Conservation (phyloP, 2,888 invertebrate genomes). For the Auanema freiburgensis region DNA sequence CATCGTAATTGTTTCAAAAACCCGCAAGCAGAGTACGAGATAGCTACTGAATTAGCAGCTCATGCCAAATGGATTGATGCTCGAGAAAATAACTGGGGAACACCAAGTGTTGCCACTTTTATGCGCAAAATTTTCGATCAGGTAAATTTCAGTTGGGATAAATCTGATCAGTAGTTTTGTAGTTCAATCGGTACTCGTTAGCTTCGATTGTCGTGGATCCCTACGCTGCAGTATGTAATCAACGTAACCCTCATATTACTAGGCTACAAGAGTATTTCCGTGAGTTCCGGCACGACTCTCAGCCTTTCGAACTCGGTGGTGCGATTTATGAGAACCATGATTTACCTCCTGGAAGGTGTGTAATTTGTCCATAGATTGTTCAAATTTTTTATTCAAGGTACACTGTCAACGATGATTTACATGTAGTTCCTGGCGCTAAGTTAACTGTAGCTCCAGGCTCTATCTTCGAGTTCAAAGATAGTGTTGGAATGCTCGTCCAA, state of each 20-base stretch:
- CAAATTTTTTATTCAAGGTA: slow-evolving; percentile 68
- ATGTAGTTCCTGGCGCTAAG: slow-evolving; percentile 87
- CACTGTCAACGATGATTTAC: slow-evolving; percentile 88
- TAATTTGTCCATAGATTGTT: neutral
- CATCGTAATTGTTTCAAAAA: slow-evolving; percentile 83
- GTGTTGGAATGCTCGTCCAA: slow-evolving; percentile 93
- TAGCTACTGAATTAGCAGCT: slow-evolving; percentile 90
- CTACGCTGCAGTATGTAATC: slow-evolving; percentile 84
- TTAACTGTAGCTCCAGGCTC: slow-evolving; percentile 86
- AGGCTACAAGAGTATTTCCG: slow-evolving; percentile 53
- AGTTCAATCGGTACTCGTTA: slow-evolving; percentile 81
- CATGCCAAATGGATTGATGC: slow-evolving; percentile 92
- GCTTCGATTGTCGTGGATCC: slow-evolving; percentile 87
- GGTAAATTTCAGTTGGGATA: slow-evolving; percentile 23
- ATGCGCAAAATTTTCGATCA: slow-evolving; percentile 68
- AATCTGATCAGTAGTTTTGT: slow-evolving; percentile 43
- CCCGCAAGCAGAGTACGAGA: slow-evolving; percentile 85
- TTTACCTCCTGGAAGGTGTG: slow-evolving; percentile 72
- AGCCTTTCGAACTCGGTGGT: slow-evolving; percentile 68
- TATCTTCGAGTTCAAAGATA: slow-evolving; percentile 81
- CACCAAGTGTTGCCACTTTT: slow-evolving; percentile 49
- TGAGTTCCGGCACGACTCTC: slow-evolving; percentile 56
- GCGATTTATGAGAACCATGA: slow-evolving; percentile 82
- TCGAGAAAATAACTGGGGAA: slow-evolving; percentile 88
- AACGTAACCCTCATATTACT: slow-evolving; percentile 81